Conservation (phyloP, 2,797 vertebrate species). For the Ptychadena robeensis region DNA sequence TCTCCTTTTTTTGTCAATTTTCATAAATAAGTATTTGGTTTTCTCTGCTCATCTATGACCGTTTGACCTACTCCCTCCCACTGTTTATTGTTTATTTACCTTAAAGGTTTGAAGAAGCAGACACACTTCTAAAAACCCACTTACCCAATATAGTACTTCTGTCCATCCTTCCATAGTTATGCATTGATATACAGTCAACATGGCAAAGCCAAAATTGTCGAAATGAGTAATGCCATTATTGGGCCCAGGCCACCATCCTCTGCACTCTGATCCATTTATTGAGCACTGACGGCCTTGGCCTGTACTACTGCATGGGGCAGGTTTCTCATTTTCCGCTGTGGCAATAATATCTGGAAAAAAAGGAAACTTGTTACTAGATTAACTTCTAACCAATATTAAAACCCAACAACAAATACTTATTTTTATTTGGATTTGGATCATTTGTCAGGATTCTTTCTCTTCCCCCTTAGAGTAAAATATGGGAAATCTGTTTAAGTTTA, state of each 20-base stretch:
- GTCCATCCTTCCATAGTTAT: conserved; percentile 99
- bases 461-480: no score
- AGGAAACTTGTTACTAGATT: not conserved
- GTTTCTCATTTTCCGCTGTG: conserved; percentile 78
- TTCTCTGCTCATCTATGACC: no score
- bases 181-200: conserved; percentile 97
- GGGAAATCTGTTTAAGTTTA: no score
- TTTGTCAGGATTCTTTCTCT: no score
- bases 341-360: conserved; percentile 82
- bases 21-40: no score
- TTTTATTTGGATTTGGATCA: no score
- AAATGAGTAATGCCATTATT: conserved; percentile 97
- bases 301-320: conserved; percentile 88
- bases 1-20: no score
- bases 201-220: conserved; percentile 96
- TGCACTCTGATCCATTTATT: conserved; percentile 90
- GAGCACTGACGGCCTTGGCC: conserved; percentile 89
- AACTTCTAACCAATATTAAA: not conserved
- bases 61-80: no score
- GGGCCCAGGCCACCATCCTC: conserved; percentile 89
- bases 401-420: no score
- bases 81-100: no score
- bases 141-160: conserved; percentile 95
- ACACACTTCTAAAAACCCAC: no score
- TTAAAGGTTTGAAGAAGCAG: no score